phyloP scores from a whole-genome alignment of 2,113 vertebrate genomes.

The Myrmecobius fasciatus region DNA sequence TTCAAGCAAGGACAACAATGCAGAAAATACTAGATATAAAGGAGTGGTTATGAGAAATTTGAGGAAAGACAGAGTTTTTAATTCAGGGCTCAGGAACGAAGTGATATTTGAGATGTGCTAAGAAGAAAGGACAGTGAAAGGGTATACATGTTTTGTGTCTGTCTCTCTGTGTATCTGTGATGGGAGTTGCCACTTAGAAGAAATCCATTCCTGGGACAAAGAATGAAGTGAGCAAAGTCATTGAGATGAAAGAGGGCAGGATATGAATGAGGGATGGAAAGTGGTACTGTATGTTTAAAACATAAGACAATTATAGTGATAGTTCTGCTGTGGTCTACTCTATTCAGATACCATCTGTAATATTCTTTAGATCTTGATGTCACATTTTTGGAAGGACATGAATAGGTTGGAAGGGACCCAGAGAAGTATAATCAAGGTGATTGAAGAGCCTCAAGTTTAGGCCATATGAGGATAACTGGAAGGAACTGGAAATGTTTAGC shows the following conservation, averaged over 20 bases:
- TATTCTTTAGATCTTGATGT: background rate
- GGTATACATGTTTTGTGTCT: background rate
- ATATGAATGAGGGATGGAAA: background rate
- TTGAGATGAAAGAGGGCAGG: background rate
- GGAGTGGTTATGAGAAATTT: background rate
- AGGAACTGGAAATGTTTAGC: background rate
- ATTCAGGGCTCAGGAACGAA: background rate
- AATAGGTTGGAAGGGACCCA: background rate
- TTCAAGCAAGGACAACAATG: background rate
- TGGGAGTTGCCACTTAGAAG: background rate
- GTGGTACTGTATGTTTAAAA: background rate
- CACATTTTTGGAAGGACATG: background rate
- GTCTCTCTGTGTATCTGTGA: no score
- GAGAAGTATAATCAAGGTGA: background rate
- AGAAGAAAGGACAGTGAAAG: background rate
- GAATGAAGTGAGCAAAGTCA: background rate
- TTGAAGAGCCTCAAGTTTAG: background rate
- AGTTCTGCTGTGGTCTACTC: background rate
- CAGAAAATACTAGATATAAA: background rate
- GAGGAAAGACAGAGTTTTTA: background rate
- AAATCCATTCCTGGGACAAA: background rate
- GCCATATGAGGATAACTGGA: background rate
- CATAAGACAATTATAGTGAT: background rate
- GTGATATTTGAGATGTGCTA: background rate
- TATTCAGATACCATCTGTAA: background rate